Conservation (phyloP, 2,113 vertebrate genomes). For the Amblyopsis rosae region DNA sequence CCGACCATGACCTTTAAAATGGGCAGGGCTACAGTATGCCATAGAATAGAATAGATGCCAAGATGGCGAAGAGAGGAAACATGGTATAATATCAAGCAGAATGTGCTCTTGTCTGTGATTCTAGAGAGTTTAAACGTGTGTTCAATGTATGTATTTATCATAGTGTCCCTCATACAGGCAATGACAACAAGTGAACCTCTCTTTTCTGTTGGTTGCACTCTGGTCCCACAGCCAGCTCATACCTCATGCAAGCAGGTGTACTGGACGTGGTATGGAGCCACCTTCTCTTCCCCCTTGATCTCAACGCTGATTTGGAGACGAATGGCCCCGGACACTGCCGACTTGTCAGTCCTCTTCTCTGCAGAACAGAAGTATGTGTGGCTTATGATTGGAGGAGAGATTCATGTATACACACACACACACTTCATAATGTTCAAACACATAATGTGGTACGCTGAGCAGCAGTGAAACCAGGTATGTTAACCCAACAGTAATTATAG, state of each 20-base stretch:
- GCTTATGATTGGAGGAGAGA: not conserved
- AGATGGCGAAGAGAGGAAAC: too few species aligned
- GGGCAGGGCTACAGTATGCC: too few species aligned
- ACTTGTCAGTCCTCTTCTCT: constrained; percentile 98
- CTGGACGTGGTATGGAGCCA: constrained; percentile 93
- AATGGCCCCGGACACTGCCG: constrained; percentile 94
- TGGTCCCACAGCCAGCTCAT: constrained; percentile 6
- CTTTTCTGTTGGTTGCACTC: not conserved
- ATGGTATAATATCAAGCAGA: too few species aligned
- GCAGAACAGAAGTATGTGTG: constrained; percentile 36
- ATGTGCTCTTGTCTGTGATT: too few species aligned
- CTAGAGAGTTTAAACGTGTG: too few species aligned
- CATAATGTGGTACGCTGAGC: not conserved
- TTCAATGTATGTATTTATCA: too few species aligned
- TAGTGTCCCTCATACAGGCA: too few species aligned
- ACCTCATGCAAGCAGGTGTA: constrained; percentile 98
- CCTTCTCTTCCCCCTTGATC: constrained; percentile 98
- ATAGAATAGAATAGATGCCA: too few species aligned
- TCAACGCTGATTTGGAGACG: constrained; percentile 95
- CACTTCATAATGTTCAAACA: constrained; percentile 28
- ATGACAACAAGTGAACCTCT: too few species aligned
- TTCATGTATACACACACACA: not conserved
- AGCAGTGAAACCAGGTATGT: constrained; percentile 26
- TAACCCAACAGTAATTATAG: constrained; percentile 48
- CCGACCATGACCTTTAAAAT: too few species aligned